Conservation (phyloP, 2,113 vertebrate genomes). For the Sebastes schlegelii region DNA sequence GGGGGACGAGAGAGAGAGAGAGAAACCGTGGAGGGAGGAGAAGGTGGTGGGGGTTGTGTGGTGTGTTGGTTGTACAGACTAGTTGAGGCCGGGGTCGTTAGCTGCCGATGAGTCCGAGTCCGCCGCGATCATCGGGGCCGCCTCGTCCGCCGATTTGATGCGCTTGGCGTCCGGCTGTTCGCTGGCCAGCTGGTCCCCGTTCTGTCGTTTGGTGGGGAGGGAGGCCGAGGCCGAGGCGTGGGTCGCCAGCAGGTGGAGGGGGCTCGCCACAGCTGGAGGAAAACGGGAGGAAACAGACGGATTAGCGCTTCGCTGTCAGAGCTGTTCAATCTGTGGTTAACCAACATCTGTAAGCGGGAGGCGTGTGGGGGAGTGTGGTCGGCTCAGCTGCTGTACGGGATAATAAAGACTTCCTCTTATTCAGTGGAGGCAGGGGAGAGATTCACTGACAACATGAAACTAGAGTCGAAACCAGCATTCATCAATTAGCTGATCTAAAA, state of each 20-base stretch:
- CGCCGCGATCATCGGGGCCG: constrained; percentile 81
- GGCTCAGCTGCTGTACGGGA: too few relatives aligned
- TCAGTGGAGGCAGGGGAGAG: too few relatives aligned
- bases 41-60: neutral
- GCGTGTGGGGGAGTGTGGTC: too few relatives aligned
- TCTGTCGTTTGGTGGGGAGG: constrained; percentile 94
- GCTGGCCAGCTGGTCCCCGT: constrained; percentile 81
- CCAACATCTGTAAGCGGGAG: neutral
- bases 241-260: constrained; percentile 93
- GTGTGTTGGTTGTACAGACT: constrained; percentile 32
- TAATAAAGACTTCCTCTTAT: too few relatives aligned
- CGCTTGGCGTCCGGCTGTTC: constrained; percentile 90
- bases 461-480: too few relatives aligned
- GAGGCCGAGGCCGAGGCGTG: constrained; percentile 93
- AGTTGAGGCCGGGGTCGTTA: constrained; percentile 83
- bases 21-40: neutral
- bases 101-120: constrained; percentile 84
- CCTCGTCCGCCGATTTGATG: constrained; percentile 86
- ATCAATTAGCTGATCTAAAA: too few relatives aligned
- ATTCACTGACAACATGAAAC: too few relatives aligned
- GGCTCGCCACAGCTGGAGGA: constrained; percentile 86
- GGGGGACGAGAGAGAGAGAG: constrained; percentile 13
- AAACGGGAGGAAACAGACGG: accelerated
- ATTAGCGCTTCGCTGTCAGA: neutral
- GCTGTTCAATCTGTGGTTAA: too few relatives aligned